A percentile compares a stretch with the other conserved stretches of the same genome.
phyloP scores from a whole-genome alignment of 2,113 vertebrate genomes.

The Actinemys pallida region DNA sequence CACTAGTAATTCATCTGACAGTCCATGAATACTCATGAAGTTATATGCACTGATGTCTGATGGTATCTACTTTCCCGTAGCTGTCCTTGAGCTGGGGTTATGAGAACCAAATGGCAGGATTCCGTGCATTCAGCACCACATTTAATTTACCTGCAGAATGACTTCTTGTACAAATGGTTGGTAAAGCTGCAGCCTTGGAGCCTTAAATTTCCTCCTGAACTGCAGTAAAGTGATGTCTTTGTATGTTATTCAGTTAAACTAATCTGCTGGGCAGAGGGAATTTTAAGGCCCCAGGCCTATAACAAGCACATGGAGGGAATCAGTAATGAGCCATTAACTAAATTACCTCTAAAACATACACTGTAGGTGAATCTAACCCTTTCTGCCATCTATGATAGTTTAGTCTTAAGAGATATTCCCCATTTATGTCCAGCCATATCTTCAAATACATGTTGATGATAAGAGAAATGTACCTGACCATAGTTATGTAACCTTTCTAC shows the following conservation, averaged over 20 bases:
- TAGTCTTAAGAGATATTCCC: background rate
- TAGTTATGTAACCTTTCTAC: background rate
- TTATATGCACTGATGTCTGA: background rate
- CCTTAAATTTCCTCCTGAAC: slow-evolving; percentile 12
- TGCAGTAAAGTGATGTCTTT: background rate
- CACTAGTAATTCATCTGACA: accelerated
- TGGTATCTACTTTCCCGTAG: background rate
- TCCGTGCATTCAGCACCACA: background rate
- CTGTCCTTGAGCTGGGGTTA: background rate
- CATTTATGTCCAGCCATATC: background rate
- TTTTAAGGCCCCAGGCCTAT: background rate
- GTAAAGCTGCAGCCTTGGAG: background rate
- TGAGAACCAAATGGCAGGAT: background rate
- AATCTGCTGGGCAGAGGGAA: background rate
- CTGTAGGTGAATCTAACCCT: accelerated
- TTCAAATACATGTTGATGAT: background rate
- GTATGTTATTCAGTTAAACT: background rate
- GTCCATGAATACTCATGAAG: background rate
- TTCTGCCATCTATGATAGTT: background rate
- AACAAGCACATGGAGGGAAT: background rate
- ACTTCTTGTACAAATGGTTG: background rate
- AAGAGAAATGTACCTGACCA: background rate
- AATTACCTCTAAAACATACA: background rate
- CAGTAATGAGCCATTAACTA: background rate
- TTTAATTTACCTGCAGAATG: slow-evolving; percentile 3